A percentile compares a stretch with the other conserved stretches of the same genome.
phyloP scores from a whole-genome alignment of 2,113 vertebrate species.

The Tor tambroides region DNA sequence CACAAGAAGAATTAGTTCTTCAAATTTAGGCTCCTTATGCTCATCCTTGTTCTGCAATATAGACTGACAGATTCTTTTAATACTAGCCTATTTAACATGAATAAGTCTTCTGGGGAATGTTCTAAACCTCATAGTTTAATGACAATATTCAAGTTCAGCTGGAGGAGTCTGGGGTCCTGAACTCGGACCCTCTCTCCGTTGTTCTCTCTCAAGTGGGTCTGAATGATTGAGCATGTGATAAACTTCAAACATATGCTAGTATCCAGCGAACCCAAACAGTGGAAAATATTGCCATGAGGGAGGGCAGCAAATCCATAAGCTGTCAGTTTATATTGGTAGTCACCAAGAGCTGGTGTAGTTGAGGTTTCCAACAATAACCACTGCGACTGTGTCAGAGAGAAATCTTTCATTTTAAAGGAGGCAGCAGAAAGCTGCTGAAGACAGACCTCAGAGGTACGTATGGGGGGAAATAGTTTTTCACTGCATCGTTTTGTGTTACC shows the following conservation, averaged over 20 bases:
- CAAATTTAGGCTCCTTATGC: not conserved
- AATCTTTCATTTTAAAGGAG: conserved; percentile 61
- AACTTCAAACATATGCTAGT: conserved; percentile 74
- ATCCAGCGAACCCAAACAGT: conserved; percentile 69
- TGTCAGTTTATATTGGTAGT: conserved; percentile 70
- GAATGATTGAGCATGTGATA: conserved; percentile 77
- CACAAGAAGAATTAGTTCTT: too few relatives aligned
- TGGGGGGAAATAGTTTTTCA: conserved; percentile 54
- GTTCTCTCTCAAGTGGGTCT: conserved; percentile 57
- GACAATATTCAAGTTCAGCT: not conserved
- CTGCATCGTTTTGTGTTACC: conserved; percentile 69
- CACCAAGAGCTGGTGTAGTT: conserved; percentile 57
- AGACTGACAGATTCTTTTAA: not conserved
- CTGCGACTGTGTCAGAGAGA: conserved; percentile 55
- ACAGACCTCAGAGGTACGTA: conserved; percentile 31
- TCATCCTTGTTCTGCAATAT: too few relatives aligned
- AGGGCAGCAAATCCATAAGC: conserved; percentile 70
- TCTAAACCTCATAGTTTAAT: conserved; percentile 24
- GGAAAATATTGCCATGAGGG: conserved; percentile 76
- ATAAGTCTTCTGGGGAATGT: not conserved
- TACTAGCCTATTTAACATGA: not conserved
- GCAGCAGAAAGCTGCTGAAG: conserved; percentile 4
- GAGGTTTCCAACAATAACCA: conserved; percentile 75
- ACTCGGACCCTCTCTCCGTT: not conserved
- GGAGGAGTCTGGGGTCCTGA: not conserved